Evolutionary conservation across 2,888 invertebrate genomes (phyloP), one percentile per base, ranked within the genome.

Genomic region (Polydesmus complanatus): DNA sequence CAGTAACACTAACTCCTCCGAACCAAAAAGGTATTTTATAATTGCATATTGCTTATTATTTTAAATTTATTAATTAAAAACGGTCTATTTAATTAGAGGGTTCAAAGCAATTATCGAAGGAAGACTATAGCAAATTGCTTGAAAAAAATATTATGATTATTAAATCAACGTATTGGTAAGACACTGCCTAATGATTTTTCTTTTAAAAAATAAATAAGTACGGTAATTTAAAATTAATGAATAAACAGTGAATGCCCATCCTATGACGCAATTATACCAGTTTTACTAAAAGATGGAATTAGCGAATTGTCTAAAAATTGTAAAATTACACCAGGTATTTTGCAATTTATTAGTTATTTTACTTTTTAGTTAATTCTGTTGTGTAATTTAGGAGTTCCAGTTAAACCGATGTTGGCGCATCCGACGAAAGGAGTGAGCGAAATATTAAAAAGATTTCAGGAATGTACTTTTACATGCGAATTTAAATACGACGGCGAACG

Each of bases 401-500:
- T 98, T 65, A 92, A 95, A 73, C 98, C 98, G 0, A 98, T 98
- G 98, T 78, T 98, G 70, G 98, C 98, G 0, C 96, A 97, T 72
- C 97, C 98, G 2, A 94, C 97, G 0, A 90, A 88, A 73, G 95
- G 94, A 2, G 87, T 97, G 1, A 81, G 83, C 64, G 94, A 95
- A 73, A 87, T 96, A 2, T 75, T 96, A 59, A 80, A 83, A 63
- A 80, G 91, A 69, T 91, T 92, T 75, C 89, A 90, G 63, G 84
- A 85, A 18, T 79, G 86, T 65, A 81, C 83, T 68, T 97, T 99
- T 73, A 96, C 96, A 0, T 97, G 97, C 73, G 98, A 99, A 77
- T 99, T 87, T 83, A 98, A 98, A 74, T 98, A 99, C 74, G 98
- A 99, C 75, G 98, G 98, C 0, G 98, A 98, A 79, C 80, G 98